Base-by-base conservation (phyloP, 2,888 invertebrate genomes). In the Drosophila kambysellisi region DNA sequence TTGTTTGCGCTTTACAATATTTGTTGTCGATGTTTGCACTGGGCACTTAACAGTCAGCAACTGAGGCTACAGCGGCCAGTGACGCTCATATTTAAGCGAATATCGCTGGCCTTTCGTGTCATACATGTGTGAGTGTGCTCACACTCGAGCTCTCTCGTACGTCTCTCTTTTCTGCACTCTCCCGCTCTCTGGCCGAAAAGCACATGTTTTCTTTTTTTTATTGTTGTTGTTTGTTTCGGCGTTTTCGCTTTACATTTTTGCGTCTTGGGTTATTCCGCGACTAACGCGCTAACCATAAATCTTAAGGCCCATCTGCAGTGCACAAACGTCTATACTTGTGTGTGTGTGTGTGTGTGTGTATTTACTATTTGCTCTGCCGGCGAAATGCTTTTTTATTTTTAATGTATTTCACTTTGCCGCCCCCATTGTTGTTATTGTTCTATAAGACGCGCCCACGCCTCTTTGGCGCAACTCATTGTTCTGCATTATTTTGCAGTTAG, bases 1-100 rank as follows among this genome's bases (percentile, higher is more conserved):
- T 46, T 32, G 17, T 37, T n/a, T 60, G 17, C 3, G 30, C 6
- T 72, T 25, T 46, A 2, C 2, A 25, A 4, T 53, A 39, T 60
- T 51, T 51, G 51, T 56, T 52, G 46, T 46, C 25, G 58, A 71
- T 76, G 67, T 83, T 73, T 83, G 60, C 65, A 77, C 86, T 66
- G 77, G 56, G 25, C 79, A 83, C 79, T 79, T 76, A 73, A 70
- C 78, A 76, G 76, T 81, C 76, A 79, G 66, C 81, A 84, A 91
- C 91, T 91, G 88, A 89, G 76, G 75, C 80, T 75, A 60, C 51
- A 53, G 39, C 65, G 35, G 58, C 57, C 29, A 69, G 57, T 41
- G 63, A 54, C 79, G 81, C 91, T 88, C 84, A 85, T 91, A 91
- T 91, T 91, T 91, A 91, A 48, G 64, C 70, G 60, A 61, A 50